Evolutionary conservation across 1,140 invertebrate species (phyloP).

Genomic region (Hydropsyche tenuis): DNA sequence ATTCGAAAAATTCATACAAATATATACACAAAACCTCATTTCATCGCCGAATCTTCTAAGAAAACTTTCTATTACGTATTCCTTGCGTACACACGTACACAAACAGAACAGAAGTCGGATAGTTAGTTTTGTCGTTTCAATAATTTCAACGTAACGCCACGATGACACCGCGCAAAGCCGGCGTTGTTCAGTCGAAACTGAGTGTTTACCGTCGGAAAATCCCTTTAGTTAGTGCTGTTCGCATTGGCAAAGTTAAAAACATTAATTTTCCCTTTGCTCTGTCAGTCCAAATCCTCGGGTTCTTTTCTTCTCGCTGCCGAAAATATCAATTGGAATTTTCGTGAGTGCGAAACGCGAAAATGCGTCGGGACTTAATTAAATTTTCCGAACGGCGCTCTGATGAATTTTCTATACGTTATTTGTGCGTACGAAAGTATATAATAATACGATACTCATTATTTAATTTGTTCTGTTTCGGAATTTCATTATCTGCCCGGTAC

Average conservation of each 20-base stretch:
- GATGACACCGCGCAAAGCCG: neutral
- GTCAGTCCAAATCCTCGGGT: neutral
- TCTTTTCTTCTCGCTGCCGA: conserved; percentile 1
- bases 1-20: too few species aligned
- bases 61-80: too few species aligned
- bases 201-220: conserved; percentile 5
- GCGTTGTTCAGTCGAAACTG: neutral
- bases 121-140: conserved; percentile 2
- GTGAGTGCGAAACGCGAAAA: neutral
- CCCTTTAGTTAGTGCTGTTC: conserved; percentile 13
- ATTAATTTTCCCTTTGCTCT: conserved; percentile 20
- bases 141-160: conserved; percentile 7
- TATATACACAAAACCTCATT: too few species aligned
- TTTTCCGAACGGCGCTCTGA: neutral
- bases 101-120: too few species aligned
- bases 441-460: too few species aligned
- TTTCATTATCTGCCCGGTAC: too few species aligned
- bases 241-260: conserved; percentile 7
- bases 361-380: neutral
- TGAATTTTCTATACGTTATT: too few species aligned
- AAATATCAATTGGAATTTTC: conserved; percentile 9
- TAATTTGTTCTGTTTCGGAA: too few species aligned
- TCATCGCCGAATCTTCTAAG: too few species aligned
- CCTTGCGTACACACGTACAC: too few species aligned
- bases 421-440: too few species aligned